Evolutionary conservation across 2,888 invertebrate species (phyloP).

Genomic region (Diarsia mendica): DNA sequence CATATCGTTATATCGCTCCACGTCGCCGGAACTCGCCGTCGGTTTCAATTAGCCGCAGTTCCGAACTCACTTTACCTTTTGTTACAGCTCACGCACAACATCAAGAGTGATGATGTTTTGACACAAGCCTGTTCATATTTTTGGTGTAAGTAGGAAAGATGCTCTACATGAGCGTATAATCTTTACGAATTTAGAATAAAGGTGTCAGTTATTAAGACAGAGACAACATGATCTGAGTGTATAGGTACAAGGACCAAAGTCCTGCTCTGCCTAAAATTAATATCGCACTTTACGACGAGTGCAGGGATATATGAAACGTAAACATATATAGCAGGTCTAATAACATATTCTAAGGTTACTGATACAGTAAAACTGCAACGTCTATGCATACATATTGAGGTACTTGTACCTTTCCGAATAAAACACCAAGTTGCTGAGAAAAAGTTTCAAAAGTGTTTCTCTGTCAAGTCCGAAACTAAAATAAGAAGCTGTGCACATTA

Average conservation of each 20-base stretch:
- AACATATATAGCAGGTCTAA: neutral
- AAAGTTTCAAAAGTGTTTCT: constrained; percentile 6
- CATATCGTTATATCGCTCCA: constrained; percentile 22
- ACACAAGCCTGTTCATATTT: neutral
- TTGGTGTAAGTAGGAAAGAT: neutral
- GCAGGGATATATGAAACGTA: neutral
- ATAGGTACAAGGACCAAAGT: neutral
- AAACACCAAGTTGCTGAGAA: constrained; percentile 5
- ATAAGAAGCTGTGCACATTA: constrained; percentile 21
- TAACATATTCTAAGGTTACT: neutral
- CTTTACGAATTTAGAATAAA: neutral
- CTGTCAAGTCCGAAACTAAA: constrained; percentile 5
- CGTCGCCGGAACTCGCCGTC: constrained; percentile 19
- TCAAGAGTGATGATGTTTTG: constrained; percentile 6
- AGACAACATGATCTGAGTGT: neutral
- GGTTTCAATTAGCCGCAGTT: constrained; percentile 23
- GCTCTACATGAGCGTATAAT: neutral
- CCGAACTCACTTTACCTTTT: constrained; percentile 31
- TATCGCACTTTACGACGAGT: neutral
- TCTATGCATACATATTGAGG: neutral
- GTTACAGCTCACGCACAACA: constrained; percentile 7
- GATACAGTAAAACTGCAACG: neutral
- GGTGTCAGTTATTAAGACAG: neutral
- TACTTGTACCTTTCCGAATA: neutral
- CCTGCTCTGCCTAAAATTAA: neutral